Conservation (phyloP, 1,140 invertebrate species). For the Brachionus plicatilis region DNA sequence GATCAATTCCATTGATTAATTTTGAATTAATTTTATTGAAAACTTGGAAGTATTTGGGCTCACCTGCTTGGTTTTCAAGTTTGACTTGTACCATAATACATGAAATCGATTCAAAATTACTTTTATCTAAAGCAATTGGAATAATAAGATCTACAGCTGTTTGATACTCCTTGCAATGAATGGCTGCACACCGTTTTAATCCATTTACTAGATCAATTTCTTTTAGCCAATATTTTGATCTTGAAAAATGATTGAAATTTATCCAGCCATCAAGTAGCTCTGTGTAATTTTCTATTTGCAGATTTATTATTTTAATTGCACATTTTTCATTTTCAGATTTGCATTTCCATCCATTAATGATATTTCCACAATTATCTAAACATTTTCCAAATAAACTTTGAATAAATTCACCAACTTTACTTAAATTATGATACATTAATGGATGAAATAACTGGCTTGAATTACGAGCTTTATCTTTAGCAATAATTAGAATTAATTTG, state of each 20-base stretch:
- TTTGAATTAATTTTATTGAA: background rate
- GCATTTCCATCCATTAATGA: background rate
- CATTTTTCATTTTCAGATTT: background rate
- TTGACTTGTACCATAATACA: background rate
- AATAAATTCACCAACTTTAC: background rate
- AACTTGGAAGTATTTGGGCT: background rate
- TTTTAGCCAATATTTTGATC: background rate
- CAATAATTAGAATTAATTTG: background rate
- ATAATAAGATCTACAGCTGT: background rate
- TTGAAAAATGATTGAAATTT: slow-evolving; percentile 27
- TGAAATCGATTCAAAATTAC: background rate
- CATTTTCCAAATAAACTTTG: slow-evolving; percentile 1
- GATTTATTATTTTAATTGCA: background rate
- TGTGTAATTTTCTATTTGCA: background rate
- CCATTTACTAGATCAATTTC: background rate
- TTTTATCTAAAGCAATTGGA: background rate
- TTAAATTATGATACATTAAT: background rate
- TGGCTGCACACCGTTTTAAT: slow-evolving; percentile 1
- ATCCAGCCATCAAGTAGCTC: background rate
- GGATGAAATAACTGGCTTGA: background rate
- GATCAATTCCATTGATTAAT: background rate
- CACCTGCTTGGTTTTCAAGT: background rate
- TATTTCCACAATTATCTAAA: background rate
- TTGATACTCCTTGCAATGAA: background rate
- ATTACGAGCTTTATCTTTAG: background rate